Evolutionary conservation across 2,888 invertebrate genomes (phyloP), one percentile per base, ranked within the genome.

Genomic region (Trachelus tabidus): DNA sequence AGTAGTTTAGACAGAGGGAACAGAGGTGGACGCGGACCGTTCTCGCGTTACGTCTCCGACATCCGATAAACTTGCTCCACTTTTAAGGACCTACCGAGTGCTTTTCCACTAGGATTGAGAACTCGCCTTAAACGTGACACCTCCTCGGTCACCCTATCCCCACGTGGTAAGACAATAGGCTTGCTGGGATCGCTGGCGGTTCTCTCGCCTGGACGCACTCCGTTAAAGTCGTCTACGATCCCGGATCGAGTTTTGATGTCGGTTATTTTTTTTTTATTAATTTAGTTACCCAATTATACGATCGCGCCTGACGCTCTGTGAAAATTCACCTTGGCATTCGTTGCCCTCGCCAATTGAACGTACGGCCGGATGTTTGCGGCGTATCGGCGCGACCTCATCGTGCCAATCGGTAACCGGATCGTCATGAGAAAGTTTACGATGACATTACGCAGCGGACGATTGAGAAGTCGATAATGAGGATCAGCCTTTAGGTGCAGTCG

Each of bases 1-100:
- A 79, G 78, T 83, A 78, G 83, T 80, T 80, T 82, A 80, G 81
- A 81, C 82, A 35, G 80, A 73, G 78, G 78, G 77, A 77, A 40
- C 12, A 12, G 40, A 37, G 40, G 75, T 73, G 69, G 69, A 68
- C 73, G 37, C 76, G 76, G 40, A 76, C 30, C 31, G 35, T 23
- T 69, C 83, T 83, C 81, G 78, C 40, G 77, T 84, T 84, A 85
- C 82, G 78, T 74, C 35, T 75, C 75, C 77, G 86, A 85, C 84
- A 85, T 77, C 81, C 83, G 84, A 86, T 86, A 87, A 87, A 84
- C 81, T 86, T 84, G 87, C 81, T 86, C 87, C 81, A 87, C 86
- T 87, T 87, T 87, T 82, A 79, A 84, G 83, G 83, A 80, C 80
- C 69, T 15, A 40, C 80, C 80, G 74, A 73, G 37, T 76, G 40